Conservation (phyloP, 2,888 invertebrate species). For the Drosophila pegasa region DNA sequence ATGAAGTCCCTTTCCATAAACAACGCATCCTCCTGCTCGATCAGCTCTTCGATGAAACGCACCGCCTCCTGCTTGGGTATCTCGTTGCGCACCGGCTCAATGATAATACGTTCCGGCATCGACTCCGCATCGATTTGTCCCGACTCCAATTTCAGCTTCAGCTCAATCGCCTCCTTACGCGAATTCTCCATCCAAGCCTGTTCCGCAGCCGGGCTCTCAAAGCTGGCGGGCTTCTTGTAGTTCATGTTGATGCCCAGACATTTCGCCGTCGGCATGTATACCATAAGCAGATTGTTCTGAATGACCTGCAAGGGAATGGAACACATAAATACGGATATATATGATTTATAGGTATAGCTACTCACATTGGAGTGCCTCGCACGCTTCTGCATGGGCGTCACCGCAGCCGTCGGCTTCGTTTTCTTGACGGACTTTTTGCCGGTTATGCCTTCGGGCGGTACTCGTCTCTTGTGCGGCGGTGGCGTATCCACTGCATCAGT, state of each 20-base stretch:
- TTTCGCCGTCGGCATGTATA: slow-evolving; percentile 87
- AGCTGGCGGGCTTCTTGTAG: slow-evolving; percentile 86
- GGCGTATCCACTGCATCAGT: slow-evolving; percentile 38
- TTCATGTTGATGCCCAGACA: slow-evolving; percentile 89
- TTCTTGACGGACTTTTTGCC: slow-evolving; percentile 52
- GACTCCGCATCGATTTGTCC: slow-evolving; percentile 87
- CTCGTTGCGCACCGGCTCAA: slow-evolving; percentile 85
- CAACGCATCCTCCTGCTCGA: slow-evolving; percentile 81
- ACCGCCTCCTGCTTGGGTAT: slow-evolving; percentile 78
- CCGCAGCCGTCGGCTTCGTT: slow-evolving; percentile 75
- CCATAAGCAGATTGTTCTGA: slow-evolving; percentile 86
- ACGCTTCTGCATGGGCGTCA: slow-evolving; percentile 72
- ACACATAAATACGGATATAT: not conserved
- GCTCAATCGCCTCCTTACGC: slow-evolving; percentile 87
- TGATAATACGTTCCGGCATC: slow-evolving; percentile 87
- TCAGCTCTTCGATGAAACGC: slow-evolving; percentile 81
- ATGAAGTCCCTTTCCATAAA: slow-evolving; percentile 82
- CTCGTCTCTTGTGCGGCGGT: slow-evolving; percentile 76
- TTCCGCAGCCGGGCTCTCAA: slow-evolving; percentile 87
- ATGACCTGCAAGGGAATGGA: slow-evolving; percentile 24
- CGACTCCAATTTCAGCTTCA: slow-evolving; percentile 88
- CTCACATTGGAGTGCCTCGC: slow-evolving; percentile 46
- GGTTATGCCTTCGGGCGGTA: slow-evolving; percentile 66
- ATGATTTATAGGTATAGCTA: slow-evolving; percentile 2
- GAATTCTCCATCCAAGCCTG: slow-evolving; percentile 89